Percentiles rank a stretch among this genome's conserved stretches.
These are phyloP conservation scores for Oryzias sinensis DNA, from an alignment of 2,797 vertebrate genomes.

Conservation along the genomic window DNA sequence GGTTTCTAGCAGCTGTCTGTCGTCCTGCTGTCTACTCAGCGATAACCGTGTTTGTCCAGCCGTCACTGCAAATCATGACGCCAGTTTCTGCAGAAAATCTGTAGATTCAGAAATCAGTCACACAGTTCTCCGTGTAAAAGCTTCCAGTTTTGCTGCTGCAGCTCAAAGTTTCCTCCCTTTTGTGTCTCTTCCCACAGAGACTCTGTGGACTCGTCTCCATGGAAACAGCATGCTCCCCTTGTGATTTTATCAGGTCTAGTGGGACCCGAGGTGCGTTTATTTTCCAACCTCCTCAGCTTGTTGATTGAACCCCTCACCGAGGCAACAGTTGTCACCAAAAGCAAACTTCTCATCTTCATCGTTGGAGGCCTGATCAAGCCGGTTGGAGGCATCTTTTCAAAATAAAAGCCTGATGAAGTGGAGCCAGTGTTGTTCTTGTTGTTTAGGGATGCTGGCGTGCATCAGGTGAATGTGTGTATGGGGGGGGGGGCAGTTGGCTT, in stretches of 20 bases:
- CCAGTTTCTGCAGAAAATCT: background rate
- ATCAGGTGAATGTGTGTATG: background rate
- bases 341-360: slow-evolving; percentile 28
- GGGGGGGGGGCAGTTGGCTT: slow-evolving; percentile 31
- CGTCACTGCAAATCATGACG: slow-evolving; percentile 9
- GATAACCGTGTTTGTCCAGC: slow-evolving; percentile 59
- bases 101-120: background rate
- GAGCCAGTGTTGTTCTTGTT: slow-evolving; percentile 22
- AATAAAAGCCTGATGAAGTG: slow-evolving; percentile 7
- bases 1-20: slow-evolving; percentile 45
- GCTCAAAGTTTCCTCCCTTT: slow-evolving; percentile 15
- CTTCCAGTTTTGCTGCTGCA: slow-evolving; percentile 1
- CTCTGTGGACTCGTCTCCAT: slow-evolving; percentile 66
- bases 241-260: slow-evolving; percentile 70
- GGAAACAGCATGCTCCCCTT: slow-evolving; percentile 66
- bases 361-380: slow-evolving; percentile 13
- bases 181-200: slow-evolving; percentile 55
- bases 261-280: slow-evolving; percentile 64
- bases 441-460: slow-evolving; percentile 2
- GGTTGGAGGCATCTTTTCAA: slow-evolving; percentile 15
- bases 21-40: slow-evolving; percentile 45
- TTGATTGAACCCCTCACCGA: slow-evolving; percentile 56
- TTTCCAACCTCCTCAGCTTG: slow-evolving; percentile 57
- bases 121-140: background rate
- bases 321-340: slow-evolving; percentile 42